Conservation (phyloP, 2,888 invertebrate species). For the Noctua janthe region DNA sequence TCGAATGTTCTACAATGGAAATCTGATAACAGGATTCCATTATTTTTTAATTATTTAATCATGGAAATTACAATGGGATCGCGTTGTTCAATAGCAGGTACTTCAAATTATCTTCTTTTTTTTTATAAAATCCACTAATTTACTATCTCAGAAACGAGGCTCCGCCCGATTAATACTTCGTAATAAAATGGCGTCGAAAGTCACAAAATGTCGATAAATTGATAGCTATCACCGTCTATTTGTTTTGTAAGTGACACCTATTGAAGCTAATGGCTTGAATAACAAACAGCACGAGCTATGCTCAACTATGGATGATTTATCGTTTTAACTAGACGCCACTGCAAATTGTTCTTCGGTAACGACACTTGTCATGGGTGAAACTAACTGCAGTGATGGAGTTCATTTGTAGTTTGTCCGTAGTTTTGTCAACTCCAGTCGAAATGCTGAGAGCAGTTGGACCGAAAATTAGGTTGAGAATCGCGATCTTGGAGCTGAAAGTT, state of each 20-base stretch:
- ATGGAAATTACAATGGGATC: conserved; percentile 6
- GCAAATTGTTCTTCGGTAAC: conserved; percentile 37
- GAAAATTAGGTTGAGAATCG: conserved; percentile 37
- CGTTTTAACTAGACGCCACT: conserved; percentile 25
- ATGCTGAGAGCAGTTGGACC: conserved; percentile 15
- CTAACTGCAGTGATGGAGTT: conserved; percentile 27
- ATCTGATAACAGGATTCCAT: conserved; percentile 17
- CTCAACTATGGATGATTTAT: conserved; percentile 58
- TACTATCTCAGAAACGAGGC: conserved; percentile 10
- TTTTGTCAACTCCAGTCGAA: conserved; percentile 14
- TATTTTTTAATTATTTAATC: conserved; percentile 6
- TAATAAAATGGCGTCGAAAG: conserved; percentile 46
- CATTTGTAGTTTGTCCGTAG: conserved; percentile 39
- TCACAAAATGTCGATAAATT: conserved; percentile 51
- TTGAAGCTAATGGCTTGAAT: conserved; percentile 65
- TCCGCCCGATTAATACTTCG: not conserved
- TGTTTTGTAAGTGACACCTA: conserved; percentile 53
- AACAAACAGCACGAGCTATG: conserved; percentile 52
- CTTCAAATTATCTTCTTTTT: conserved; percentile 35
- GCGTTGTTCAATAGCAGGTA: conserved; percentile 14
- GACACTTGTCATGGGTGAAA: conserved; percentile 7
- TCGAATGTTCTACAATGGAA: conserved; percentile 25
- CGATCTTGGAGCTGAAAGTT: conserved; percentile 26
- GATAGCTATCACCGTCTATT: conserved; percentile 43
- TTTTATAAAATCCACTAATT: conserved; percentile 40